A percentile compares a stretch with the other conserved stretches of the same genome.
phyloP scores from a whole-genome alignment of 2,797 vertebrate species.

The Manis pentadactyla region DNA sequence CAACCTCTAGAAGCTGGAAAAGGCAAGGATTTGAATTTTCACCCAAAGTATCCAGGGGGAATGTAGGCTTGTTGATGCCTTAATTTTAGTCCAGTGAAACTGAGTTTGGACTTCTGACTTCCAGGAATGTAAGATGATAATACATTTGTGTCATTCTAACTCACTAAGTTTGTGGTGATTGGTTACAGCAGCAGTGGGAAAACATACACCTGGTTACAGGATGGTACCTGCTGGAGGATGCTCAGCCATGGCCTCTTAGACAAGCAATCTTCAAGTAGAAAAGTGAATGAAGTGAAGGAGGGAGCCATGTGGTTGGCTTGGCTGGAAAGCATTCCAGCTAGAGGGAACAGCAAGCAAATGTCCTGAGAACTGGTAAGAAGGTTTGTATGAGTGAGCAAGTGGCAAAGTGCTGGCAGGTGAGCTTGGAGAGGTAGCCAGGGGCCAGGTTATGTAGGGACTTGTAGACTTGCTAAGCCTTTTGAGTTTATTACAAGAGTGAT shows the following conservation, averaged over 20 bases:
- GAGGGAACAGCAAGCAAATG: neutral
- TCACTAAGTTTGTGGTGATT: neutral
- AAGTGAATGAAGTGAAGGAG: neutral
- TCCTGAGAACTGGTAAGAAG: neutral
- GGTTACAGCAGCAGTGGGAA: neutral
- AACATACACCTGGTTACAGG: neutral
- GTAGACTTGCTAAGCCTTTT: neutral
- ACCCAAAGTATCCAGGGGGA: neutral
- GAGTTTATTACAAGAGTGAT: neutral
- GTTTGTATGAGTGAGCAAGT: neutral
- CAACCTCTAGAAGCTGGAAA: neutral
- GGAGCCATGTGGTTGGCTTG: neutral
- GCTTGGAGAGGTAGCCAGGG: neutral
- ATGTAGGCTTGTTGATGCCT: neutral
- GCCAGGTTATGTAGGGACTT: neutral
- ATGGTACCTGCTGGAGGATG: neutral
- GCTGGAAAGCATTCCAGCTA: neutral
- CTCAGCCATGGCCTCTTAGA: neutral
- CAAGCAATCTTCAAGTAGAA: neutral
- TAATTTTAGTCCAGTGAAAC: neutral
- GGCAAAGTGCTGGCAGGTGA: neutral
- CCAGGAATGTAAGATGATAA: neutral
- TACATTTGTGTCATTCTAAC: neutral
- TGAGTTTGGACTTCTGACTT: neutral
- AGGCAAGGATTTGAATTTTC: neutral